A percentile compares a stretch with the other conserved stretches of the same genome.
phyloP scores from a whole-genome alignment of 2,888 invertebrate genomes.

The Caenorhabditis sinica region DNA sequence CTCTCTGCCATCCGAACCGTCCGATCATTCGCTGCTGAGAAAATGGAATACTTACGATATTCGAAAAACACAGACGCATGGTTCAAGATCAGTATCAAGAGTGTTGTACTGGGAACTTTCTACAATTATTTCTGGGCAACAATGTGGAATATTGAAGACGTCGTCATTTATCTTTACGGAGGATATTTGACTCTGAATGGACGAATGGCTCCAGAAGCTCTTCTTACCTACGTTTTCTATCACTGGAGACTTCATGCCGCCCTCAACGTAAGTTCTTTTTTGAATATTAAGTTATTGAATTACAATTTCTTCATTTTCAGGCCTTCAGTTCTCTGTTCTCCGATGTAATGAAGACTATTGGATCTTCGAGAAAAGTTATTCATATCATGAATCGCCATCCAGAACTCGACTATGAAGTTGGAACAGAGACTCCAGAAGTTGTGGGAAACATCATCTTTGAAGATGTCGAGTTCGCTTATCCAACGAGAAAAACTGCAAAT shows the following conservation, averaged over 20 bases:
- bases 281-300: not conserved
- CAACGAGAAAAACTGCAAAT: slow-evolving; percentile 19
- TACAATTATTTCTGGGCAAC: slow-evolving; percentile 56
- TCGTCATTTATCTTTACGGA: slow-evolving; percentile 58
- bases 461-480: slow-evolving; percentile 39
- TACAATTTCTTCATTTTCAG: slow-evolving; percentile 72
- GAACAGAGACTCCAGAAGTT: slow-evolving; percentile 52
- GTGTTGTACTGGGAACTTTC: slow-evolving; percentile 46
- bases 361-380: slow-evolving; percentile 84
- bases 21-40: slow-evolving; percentile 59
- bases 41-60: slow-evolving; percentile 49
- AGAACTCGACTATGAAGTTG: slow-evolving; percentile 49
- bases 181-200: slow-evolving; percentile 62
- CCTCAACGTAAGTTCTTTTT: slow-evolving; percentile 42
- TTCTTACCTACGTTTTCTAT: slow-evolving; percentile 61
- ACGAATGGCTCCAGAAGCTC: slow-evolving; percentile 55
- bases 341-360: slow-evolving; percentile 84
- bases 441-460: slow-evolving; percentile 34
- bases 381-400: slow-evolving; percentile 66
- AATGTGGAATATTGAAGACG: slow-evolving; percentile 64
- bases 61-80: slow-evolving; percentile 51
- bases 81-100: slow-evolving; percentile 65
- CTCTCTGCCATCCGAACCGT: slow-evolving; percentile 61
- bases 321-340: slow-evolving; percentile 83
- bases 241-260: slow-evolving; percentile 62